phyloP scores from a whole-genome alignment of 2,113 vertebrate genomes.

The Anhinga rufa region DNA sequence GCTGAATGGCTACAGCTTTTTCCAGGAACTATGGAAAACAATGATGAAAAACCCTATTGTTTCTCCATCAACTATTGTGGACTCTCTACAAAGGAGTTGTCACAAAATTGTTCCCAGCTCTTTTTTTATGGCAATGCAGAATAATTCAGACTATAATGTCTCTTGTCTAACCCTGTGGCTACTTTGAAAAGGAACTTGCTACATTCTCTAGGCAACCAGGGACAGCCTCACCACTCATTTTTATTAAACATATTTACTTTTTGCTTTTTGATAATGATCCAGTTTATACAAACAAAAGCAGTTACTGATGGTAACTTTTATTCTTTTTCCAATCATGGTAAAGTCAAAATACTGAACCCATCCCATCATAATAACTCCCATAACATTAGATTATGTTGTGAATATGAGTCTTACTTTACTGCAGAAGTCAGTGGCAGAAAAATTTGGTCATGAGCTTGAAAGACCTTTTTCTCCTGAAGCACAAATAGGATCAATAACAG shows the following conservation, averaged over 20 bases:
- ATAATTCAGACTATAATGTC: not conserved
- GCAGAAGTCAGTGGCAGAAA: not conserved
- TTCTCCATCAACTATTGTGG: not conserved
- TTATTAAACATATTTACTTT: conserved; percentile 8
- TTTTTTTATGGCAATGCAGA: not conserved
- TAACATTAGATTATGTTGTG: conserved; percentile 31
- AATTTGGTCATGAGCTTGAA: not conserved
- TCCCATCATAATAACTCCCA: conserved; percentile 18
- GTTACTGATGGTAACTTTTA: not conserved
- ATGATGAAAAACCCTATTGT: not conserved
- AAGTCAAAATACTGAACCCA: conserved; percentile 56
- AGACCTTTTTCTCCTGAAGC: not conserved
- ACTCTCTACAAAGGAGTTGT: not conserved
- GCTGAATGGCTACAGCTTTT: not conserved
- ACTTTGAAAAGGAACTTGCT: not conserved
- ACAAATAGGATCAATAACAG: not conserved
- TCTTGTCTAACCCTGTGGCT: not conserved
- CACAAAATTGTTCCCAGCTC: not conserved
- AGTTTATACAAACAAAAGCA: not conserved
- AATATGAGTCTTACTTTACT: not conserved
- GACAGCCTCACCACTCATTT: not conserved
- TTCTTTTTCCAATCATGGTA: not conserved
- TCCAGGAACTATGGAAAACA: not conserved
- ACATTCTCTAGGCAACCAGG: not conserved
- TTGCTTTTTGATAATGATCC: not conserved